Evolutionary conservation across 2,888 invertebrate genomes (phyloP).

Genomic region (Pristionchus arcanus): DNA sequence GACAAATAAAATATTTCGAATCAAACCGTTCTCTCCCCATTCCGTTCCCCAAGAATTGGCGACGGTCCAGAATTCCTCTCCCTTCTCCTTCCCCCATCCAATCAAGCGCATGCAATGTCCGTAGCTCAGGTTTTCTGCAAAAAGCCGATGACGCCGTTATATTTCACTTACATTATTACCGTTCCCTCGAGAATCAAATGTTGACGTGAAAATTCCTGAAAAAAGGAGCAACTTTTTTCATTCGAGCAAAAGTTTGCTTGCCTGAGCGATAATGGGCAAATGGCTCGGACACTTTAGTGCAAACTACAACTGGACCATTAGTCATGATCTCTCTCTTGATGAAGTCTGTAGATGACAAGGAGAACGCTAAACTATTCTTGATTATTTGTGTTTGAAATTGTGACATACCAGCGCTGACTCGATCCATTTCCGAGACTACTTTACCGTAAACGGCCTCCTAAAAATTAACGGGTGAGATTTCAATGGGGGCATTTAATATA

Average conservation of each 20-base stretch:
- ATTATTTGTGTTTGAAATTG: neutral
- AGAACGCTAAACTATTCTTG: neutral
- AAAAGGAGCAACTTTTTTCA: neutral
- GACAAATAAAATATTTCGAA: neutral
- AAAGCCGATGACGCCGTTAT: neutral
- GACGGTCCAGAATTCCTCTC: conserved; percentile 62
- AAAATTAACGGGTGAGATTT: neutral
- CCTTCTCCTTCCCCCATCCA: conserved; percentile 67
- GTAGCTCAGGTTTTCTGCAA: conserved; percentile 56
- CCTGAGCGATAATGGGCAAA: neutral
- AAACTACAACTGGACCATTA: neutral
- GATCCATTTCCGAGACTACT: neutral
- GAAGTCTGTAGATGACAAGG: neutral
- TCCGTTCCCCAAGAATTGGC: conserved; percentile 68
- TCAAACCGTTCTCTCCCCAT: conserved; percentile 67
- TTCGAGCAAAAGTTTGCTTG: too few relatives aligned
- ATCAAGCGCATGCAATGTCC: conserved; percentile 70
- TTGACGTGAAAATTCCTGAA: neutral
- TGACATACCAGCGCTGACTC: neutral
- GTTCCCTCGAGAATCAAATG: neutral
- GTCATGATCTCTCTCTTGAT: neutral
- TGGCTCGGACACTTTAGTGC: neutral
- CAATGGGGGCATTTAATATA: neutral
- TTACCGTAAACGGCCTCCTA: neutral
- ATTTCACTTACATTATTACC: neutral